These are phyloP conservation scores for Percina caprodes DNA, from an alignment of 2,113 vertebrate species.

Conservation along the genomic window DNA sequence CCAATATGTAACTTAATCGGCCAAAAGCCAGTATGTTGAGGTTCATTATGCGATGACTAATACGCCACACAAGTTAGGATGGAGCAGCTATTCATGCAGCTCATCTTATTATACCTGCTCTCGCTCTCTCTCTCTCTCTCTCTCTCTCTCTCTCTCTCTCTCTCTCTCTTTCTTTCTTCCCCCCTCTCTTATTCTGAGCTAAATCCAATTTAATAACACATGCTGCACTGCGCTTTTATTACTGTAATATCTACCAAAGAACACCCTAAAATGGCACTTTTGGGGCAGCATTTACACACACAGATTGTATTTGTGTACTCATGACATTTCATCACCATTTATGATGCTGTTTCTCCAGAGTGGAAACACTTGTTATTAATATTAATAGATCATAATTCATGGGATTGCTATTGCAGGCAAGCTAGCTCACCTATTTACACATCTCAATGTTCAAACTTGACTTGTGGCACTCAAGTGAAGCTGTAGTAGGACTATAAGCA, in stretches of 20 bases:
- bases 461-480: constrained; percentile 5
- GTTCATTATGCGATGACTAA: constrained; percentile 73
- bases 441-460: background rate
- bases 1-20: constrained; percentile 61
- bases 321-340: constrained; percentile 30
- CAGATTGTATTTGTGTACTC: constrained; percentile 29
- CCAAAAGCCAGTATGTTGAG: constrained; percentile 56
- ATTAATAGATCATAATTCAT: constrained; percentile 17
- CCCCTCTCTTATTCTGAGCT: constrained; percentile 22
- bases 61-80: constrained; percentile 66
- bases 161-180: constrained; percentile 33
- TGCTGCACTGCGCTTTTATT: constrained; percentile 66
- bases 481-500: background rate
- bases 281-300: constrained; percentile 29
- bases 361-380: constrained; percentile 18
- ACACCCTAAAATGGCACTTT: constrained; percentile 40
- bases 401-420: background rate
- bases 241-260: constrained; percentile 53
- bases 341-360: constrained; percentile 13
- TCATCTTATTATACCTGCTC: constrained; percentile 76
- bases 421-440: background rate
- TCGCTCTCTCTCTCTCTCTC: constrained; percentile 25
- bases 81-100: constrained; percentile 73
- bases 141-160: constrained; percentile 42
- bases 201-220: constrained; percentile 73